These are phyloP conservation scores for Aleiodes alternator DNA, from an alignment of 2,888 invertebrate species.

Conservation along the genomic window DNA sequence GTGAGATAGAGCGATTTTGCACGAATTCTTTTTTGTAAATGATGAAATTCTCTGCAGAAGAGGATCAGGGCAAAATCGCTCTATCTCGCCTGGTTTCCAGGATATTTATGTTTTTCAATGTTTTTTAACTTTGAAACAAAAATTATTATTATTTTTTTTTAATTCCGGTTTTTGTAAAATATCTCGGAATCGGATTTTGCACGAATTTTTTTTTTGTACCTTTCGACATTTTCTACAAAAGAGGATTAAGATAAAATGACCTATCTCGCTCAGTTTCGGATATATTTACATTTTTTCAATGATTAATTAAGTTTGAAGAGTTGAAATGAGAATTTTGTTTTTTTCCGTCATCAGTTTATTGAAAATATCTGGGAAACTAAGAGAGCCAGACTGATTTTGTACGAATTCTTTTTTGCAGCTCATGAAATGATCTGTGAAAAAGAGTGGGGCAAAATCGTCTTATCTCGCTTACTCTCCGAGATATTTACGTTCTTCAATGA, in stretches of 20 bases:
- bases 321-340: neutral
- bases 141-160: too few relatives aligned
- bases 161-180: too few relatives aligned
- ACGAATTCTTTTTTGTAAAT: neutral
- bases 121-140: too few relatives aligned
- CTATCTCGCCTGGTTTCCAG: conserved; percentile 13
- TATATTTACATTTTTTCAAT: conserved; percentile 4
- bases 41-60: neutral
- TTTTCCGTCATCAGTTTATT: neutral
- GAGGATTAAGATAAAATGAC: neutral
- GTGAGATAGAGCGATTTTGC: neutral
- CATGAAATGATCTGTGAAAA: neutral
- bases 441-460: neutral
- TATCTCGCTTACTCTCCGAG: conserved; percentile 13
- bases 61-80: neutral
- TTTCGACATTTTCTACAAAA: neutral
- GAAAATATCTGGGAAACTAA: neutral
- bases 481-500: conserved; percentile 1
- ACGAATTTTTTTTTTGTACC: neutral
- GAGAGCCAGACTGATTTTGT: neutral
- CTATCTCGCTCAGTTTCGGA: conserved; percentile 15
- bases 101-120: conserved; percentile 5
- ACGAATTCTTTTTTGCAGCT: neutral
- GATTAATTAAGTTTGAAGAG: too few relatives aligned
- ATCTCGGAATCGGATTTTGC: neutral